phyloP scores from a whole-genome alignment of 2,797 vertebrate species.

The Hyperoplus lanceolatus region DNA sequence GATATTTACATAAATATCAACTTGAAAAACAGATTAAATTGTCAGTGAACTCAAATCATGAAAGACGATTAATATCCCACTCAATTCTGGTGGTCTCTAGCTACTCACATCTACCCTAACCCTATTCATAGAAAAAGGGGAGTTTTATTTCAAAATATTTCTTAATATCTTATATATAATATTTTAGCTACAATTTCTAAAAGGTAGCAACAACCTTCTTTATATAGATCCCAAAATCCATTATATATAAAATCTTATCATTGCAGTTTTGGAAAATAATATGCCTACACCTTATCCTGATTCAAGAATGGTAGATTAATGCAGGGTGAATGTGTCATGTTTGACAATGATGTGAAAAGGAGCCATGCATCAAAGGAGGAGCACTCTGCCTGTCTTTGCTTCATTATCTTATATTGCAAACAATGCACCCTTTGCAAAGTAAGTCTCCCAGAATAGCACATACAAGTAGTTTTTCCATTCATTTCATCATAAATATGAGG shows the following conservation, averaged over 20 bases:
- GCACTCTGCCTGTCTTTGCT: not conserved
- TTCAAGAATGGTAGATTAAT: not conserved
- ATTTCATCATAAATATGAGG: constrained; percentile 24
- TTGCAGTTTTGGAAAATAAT: not conserved
- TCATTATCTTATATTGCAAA: not conserved
- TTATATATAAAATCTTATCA: constrained; percentile 1
- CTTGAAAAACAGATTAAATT: constrained; percentile 66
- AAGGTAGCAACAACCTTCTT: not conserved
- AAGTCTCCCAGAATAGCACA: not conserved
- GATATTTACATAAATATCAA: constrained; percentile 71
- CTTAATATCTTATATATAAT: not conserved
- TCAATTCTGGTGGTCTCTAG: constrained; percentile 3
- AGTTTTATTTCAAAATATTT: not conserved
- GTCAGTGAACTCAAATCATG: constrained; percentile 51
- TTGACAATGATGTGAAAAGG: constrained; percentile 24
- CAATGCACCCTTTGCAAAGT: not conserved
- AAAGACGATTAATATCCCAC: not conserved
- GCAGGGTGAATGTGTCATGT: constrained; percentile 27
- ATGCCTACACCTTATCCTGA: not conserved
- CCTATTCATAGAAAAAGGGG: not conserved
- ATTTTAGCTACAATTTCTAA: not conserved
- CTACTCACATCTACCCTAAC: not conserved
- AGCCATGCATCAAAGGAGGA: constrained; percentile 17
- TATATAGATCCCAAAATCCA: not conserved
- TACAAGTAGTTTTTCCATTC: not conserved